Evolutionary conservation across 2,888 invertebrate species (phyloP).

Genomic region (Creontiades dilutus): DNA sequence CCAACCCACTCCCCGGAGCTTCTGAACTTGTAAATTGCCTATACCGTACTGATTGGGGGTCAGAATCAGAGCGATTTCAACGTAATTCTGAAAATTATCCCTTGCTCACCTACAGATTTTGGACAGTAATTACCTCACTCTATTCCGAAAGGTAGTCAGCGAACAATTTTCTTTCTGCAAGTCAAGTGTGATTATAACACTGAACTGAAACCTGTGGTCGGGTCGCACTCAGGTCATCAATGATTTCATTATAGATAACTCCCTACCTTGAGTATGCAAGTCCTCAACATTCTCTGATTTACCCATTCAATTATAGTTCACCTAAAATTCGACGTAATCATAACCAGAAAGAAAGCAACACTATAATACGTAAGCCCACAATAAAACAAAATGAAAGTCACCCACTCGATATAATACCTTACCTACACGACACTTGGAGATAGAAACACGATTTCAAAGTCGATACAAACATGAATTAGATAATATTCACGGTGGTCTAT

Average conservation of each 20-base stretch:
- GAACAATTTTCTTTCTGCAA: slow-evolving; percentile 1
- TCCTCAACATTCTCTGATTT: no score
- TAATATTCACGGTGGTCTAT: no score
- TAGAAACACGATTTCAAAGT: no score
- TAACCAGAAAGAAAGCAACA: no score
- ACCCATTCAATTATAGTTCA: no score
- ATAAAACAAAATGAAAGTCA: no score
- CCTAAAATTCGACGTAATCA: no score
- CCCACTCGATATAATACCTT: no score
- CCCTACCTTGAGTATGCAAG: no score
- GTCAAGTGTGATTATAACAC: neutral
- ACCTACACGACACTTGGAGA: no score
- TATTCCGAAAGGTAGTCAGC: neutral
- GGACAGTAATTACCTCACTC: slow-evolving; percentile 1
- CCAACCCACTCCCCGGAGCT: slow-evolving; percentile 14
- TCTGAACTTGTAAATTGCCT: slow-evolving; percentile 35
- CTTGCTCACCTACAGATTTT: neutral
- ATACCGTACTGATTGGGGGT: slow-evolving; percentile 18
- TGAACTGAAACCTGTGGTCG: neutral
- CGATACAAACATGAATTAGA: no score
- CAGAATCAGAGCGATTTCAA: slow-evolving; percentile 25
- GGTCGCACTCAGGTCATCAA: neutral
- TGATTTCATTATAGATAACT: neutral
- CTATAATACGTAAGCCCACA: no score
- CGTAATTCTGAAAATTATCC: slow-evolving; percentile 12